Evolutionary conservation across 2,888 invertebrate genomes (phyloP), one percentile per base, ranked within the genome.

Genomic region (Chouioia cunea): DNA sequence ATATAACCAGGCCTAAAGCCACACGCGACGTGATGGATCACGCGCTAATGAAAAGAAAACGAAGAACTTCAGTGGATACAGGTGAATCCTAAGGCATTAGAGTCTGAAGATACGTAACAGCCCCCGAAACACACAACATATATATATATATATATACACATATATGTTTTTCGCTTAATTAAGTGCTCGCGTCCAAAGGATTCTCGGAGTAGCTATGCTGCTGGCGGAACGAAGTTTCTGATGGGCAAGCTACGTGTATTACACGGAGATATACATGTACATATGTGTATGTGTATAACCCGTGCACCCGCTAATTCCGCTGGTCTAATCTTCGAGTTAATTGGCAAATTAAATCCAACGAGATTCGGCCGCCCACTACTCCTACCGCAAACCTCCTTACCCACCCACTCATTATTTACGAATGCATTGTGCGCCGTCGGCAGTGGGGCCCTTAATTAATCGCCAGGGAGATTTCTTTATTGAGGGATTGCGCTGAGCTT

Each of bases 81-180:
- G 70, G 56, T 65, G 70, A 65, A 60, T 70, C 70, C 60, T 20
- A 16, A 43, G 48, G 65, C 65, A 68, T 44, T 57, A 63, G 43
- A 43, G 22, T 16, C 27, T 2, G 22, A 20, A 20, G 53, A 12
- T 22, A 52, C 54, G 20, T 6, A 16, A 15, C 18, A 16, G 50
- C 50, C 16, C 52, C 62, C 36, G 50, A 44, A 36, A n/a, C 67
- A 78, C 80, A n/a, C n/a, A n/a, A n/a, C n/a, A n/a, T n/a, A n/a
- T n/a, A n/a, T n/a, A n/a, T n/a, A n/a, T n/a, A n/a, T n/a, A n/a
- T n/a, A n/a, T n/a, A n/a, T n/a, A n/a, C n/a, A n/a, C 78, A 83
- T 84, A 80, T 81, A 83, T 79, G 81, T 82, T 84, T 82, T 82
- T 79, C 80, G 79, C 81, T 83, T 84, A 84, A 84, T 84, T 83